Evolutionary conservation across 2,888 invertebrate genomes (phyloP).

Genomic region (Oscheius sp.): DNA sequence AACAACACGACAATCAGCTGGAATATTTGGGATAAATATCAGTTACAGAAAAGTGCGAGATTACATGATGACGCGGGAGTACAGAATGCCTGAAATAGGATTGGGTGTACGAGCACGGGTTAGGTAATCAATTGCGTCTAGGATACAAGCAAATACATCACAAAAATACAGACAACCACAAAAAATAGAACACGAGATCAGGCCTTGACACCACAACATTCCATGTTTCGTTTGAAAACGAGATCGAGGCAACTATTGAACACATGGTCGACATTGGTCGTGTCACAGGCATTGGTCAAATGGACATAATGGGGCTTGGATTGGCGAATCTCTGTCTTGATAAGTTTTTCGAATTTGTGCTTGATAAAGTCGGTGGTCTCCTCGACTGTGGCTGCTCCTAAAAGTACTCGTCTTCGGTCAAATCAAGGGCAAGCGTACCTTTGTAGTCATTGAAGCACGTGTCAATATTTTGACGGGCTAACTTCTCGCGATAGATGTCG

Average conservation of each 20-base stretch:
- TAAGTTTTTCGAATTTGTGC: conserved; percentile 73
- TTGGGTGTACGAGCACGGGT: no score
- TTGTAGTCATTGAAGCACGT: conserved; percentile 73
- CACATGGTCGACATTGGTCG: conserved; percentile 72
- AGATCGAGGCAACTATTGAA: conserved; percentile 71
- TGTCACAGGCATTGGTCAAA: conserved; percentile 74
- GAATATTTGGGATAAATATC: no score
- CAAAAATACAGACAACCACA: no score
- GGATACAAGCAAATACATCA: no score
- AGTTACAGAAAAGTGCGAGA: no score
- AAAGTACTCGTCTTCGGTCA: not conserved
- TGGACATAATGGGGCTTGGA: conserved; percentile 73
- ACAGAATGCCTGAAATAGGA: no score
- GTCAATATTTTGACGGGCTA: conserved; percentile 59
- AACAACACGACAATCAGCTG: no score
- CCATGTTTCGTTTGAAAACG: conserved; percentile 61
- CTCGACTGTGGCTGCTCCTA: conserved; percentile 71
- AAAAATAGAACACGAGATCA: no score
- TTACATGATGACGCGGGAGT: no score
- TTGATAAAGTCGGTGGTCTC: conserved; percentile 72
- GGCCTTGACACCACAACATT: not conserved
- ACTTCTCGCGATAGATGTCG: conserved; percentile 72
- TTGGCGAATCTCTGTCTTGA: conserved; percentile 58
- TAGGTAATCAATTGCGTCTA: no score
- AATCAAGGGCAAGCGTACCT: conserved; percentile 60